Evolutionary conservation across 1,140 invertebrate genomes (phyloP).

Genomic region (Calephelis virginiensis): DNA sequence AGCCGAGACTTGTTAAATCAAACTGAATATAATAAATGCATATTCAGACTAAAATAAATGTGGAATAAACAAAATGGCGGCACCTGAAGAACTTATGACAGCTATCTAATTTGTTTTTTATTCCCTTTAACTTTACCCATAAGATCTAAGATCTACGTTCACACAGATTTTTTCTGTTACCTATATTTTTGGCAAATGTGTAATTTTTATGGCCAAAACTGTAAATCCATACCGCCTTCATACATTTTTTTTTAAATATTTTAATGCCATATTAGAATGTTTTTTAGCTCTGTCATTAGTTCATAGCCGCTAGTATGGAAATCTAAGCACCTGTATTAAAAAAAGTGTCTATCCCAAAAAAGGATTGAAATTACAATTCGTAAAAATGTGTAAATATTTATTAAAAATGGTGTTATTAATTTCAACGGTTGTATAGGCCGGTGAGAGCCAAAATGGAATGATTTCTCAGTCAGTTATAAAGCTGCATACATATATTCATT

Average conservation of each 20-base stretch:
- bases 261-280: no score
- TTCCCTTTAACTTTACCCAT: no score
- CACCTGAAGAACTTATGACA: constrained; percentile 16
- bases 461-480: constrained; percentile 29
- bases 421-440: constrained; percentile 29
- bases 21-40: constrained; percentile 33
- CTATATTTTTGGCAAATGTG: no score
- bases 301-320: neutral
- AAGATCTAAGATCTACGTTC: no score
- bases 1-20: constrained; percentile 12
- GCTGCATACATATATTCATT: constrained; percentile 8
- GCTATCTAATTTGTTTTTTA: neutral
- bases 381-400: constrained; percentile 28
- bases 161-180: no score
- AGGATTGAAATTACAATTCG: constrained; percentile 25
- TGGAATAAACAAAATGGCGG: constrained; percentile 16
- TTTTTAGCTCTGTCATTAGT: neutral
- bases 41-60: constrained; percentile 31
- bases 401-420: constrained; percentile 31
- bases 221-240: neutral
- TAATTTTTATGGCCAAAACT: neutral
- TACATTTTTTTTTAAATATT: no score
- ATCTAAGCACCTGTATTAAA: constrained; percentile 28
- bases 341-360: constrained; percentile 30
- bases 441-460: constrained; percentile 30